Conservation (phyloP, 2,113 vertebrate genomes). For the Ailuropoda melanoleuca region DNA sequence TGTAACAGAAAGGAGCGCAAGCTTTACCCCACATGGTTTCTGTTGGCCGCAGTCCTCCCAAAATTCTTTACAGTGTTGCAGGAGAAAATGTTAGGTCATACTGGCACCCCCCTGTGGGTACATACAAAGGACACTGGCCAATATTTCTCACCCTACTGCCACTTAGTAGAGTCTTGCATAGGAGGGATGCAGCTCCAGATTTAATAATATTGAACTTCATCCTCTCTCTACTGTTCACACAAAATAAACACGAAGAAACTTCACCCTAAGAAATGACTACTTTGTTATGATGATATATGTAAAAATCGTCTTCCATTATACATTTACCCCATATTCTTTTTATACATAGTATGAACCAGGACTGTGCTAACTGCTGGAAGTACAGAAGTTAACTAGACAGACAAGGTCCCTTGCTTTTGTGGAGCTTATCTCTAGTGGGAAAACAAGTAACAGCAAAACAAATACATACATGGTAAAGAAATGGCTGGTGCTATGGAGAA, state of each 20-base stretch:
- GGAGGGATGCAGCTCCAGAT: not conserved
- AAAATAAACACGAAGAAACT: not conserved
- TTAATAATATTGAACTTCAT: not conserved
- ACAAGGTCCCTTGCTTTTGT: not conserved
- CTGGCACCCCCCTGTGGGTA: not conserved
- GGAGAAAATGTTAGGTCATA: not conserved
- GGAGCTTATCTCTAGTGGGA: not conserved
- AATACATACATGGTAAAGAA: not conserved
- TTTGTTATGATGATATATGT: not conserved
- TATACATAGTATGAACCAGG: not conserved
- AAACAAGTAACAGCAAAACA: not conserved
- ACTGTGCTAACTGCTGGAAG: not conserved
- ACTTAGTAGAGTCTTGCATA: not conserved
- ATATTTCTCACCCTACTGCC: not conserved
- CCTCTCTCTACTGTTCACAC: not conserved
- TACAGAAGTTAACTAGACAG: not conserved
- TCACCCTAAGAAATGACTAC: not conserved
- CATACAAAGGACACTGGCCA: not conserved
- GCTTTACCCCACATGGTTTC: not conserved
- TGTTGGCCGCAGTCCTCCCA: not conserved
- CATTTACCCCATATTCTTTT: not conserved
- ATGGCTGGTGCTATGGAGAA: not conserved
- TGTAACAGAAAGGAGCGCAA: not conserved
- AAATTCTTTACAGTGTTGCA: not conserved
- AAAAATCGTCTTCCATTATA: not conserved